Percentiles rank a stretch among this genome's conserved stretches.
These are phyloP conservation scores for Matsumyia berberina DNA, from an alignment of 2,888 invertebrate genomes.

Conservation along the genomic window DNA sequence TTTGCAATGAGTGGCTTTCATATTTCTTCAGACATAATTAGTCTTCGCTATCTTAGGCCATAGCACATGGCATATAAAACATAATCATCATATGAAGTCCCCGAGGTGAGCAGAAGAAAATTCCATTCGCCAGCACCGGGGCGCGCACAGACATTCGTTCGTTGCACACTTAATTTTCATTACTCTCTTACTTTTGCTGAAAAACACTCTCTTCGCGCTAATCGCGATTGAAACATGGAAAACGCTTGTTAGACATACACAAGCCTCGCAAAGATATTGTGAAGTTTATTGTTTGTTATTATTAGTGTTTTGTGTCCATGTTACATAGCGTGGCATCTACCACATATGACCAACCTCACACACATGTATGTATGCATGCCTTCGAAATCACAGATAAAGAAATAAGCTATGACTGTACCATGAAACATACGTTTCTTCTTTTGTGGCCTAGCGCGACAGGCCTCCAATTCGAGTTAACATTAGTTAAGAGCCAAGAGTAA, in stretches of 20 bases:
- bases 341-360: too few species aligned
- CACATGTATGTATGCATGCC: constrained; percentile 47
- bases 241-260: constrained; percentile 73
- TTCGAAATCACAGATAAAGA: constrained; percentile 73
- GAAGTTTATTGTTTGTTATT: constrained; percentile 76
- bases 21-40: constrained; percentile 44
- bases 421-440: constrained; percentile 49
- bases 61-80: constrained; percentile 18
- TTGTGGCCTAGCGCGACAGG: constrained; percentile 64
- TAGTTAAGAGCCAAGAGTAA: constrained; percentile 43
- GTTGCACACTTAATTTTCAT: constrained; percentile 60
- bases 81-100: constrained; percentile 29
- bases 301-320: constrained; percentile 60
- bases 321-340: constrained; percentile 14
- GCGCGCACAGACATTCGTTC: neutral
- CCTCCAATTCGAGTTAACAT: constrained; percentile 64
- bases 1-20: constrained; percentile 34
- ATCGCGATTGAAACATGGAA: constrained; percentile 75
- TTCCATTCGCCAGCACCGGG: constrained; percentile 18
- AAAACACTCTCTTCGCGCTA: constrained; percentile 55
- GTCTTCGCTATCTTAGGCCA: constrained; percentile 17
- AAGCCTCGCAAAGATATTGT: constrained; percentile 38
- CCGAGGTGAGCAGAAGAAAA: constrained; percentile 13
- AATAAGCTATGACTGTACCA: constrained; percentile 71
- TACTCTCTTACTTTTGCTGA: constrained; percentile 44